These are phyloP conservation scores for Xylocampa areola DNA, from an alignment of 2,888 invertebrate genomes.

Conservation along the genomic window DNA sequence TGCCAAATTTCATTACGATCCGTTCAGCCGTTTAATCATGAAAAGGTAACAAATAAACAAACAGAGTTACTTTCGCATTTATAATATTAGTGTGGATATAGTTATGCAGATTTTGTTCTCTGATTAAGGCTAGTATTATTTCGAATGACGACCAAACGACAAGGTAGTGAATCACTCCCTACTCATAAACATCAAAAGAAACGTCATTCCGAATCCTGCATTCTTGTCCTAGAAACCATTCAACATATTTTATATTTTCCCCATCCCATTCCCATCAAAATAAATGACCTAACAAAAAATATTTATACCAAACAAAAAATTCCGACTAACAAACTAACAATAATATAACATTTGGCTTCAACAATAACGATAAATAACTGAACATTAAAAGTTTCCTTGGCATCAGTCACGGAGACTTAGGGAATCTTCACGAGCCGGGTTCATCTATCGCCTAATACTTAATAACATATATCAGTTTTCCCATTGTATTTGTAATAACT, in stretches of 20 bases:
- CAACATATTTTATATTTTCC: constrained; percentile 54
- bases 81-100: too few relatives aligned
- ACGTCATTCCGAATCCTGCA: constrained; percentile 29
- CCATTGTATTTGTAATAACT: constrained; percentile 81
- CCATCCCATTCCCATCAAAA: constrained; percentile 49
- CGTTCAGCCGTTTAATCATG: too few relatives aligned
- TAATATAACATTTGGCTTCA: constrained; percentile 57
- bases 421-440: constrained; percentile 56
- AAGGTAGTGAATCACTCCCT: neutral
- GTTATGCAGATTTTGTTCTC: too few relatives aligned
- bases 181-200: constrained; percentile 21
- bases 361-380: constrained; percentile 58
- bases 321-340: constrained; percentile 48
- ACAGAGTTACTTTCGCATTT: too few relatives aligned
- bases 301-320: constrained; percentile 52
- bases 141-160: neutral
- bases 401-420: constrained; percentile 60
- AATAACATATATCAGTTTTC: constrained; percentile 70
- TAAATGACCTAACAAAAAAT: constrained; percentile 48
- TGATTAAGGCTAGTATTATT: too few relatives aligned
- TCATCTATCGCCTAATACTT: constrained; percentile 73
- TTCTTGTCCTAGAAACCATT: constrained; percentile 25
- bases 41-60: too few relatives aligned
- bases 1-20: too few relatives aligned
- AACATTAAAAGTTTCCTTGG: constrained; percentile 56